Conservation (phyloP, 2,888 invertebrate genomes). For the Agriopis marginaria region DNA sequence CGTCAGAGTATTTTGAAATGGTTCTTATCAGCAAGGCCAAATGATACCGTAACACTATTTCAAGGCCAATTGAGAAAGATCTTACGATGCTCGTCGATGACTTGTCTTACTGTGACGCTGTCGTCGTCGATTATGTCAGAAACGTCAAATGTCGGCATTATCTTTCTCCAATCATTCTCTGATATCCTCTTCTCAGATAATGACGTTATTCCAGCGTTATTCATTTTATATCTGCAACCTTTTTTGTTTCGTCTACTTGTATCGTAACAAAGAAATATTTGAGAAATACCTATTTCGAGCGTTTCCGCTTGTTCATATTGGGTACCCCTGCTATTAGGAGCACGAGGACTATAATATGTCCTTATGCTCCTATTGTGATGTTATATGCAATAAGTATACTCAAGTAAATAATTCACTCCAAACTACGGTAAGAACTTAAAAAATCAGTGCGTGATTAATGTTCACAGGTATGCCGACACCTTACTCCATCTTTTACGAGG, state of each 20-base stretch:
- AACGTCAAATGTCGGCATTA: constrained; percentile 2
- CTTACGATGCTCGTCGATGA: not conserved
- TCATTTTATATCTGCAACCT: not conserved
- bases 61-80: constrained; percentile 5
- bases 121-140: not conserved
- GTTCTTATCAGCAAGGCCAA: constrained; percentile 11
- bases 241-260: not conserved
- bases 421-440: not conserved
- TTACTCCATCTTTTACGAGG: constrained; percentile 97
- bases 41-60: not conserved
- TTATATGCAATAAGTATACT: too few relatives aligned
- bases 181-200: not conserved
- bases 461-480: constrained; percentile 92
- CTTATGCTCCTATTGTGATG: too few relatives aligned
- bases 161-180: not conserved
- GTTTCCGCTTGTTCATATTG: too few relatives aligned
- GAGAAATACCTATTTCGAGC: not conserved
- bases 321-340: too few relatives aligned
- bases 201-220: not conserved
- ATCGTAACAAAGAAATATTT: not conserved
- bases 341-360: too few relatives aligned
- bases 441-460: not conserved
- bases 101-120: not conserved
- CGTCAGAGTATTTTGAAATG: not conserved
- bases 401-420: not conserved